phyloP scores from a whole-genome alignment of 2,888 invertebrate genomes.

The Nemotelus pantherinus region DNA sequence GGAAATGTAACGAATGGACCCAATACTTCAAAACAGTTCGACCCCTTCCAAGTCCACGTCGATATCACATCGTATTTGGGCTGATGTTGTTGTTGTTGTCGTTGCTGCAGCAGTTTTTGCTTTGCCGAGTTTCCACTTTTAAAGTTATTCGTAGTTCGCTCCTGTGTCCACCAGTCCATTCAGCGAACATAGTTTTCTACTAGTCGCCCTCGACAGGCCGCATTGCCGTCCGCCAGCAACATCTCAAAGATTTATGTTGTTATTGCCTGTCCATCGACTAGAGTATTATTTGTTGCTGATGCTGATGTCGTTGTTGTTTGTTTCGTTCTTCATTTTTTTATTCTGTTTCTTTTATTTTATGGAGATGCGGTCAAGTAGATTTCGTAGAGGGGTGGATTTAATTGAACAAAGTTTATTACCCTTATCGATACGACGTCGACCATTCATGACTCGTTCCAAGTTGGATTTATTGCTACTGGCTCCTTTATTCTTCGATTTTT shows the following conservation, averaged over 20 bases:
- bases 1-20: not conserved
- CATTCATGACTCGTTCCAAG: constrained; percentile 13
- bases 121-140: constrained; percentile 20
- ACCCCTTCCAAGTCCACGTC: not conserved
- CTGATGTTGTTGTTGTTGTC: not conserved
- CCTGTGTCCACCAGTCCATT: not conserved
- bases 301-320: constrained; percentile 15
- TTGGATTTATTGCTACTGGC: constrained; percentile 9
- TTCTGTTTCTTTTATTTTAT: not conserved
- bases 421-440: constrained; percentile 23
- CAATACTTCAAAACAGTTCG: not conserved
- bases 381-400: constrained; percentile 21
- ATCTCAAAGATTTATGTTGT: constrained; percentile 40
- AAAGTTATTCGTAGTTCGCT: constrained; percentile 7
- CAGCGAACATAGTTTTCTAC: too few species aligned
- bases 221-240: not conserved
- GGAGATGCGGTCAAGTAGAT: not conserved
- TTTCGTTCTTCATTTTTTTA: not conserved
- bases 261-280: constrained; percentile 30
- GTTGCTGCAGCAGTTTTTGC: constrained; percentile 1
- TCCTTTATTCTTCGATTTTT: not conserved
- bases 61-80: not conserved
- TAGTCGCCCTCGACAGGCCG: too few species aligned
- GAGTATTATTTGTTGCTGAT: constrained; percentile 7
- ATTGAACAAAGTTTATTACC: constrained; percentile 35